phyloP scores from a whole-genome alignment of 2,113 vertebrate genomes.

The Ifrita kowaldi region DNA sequence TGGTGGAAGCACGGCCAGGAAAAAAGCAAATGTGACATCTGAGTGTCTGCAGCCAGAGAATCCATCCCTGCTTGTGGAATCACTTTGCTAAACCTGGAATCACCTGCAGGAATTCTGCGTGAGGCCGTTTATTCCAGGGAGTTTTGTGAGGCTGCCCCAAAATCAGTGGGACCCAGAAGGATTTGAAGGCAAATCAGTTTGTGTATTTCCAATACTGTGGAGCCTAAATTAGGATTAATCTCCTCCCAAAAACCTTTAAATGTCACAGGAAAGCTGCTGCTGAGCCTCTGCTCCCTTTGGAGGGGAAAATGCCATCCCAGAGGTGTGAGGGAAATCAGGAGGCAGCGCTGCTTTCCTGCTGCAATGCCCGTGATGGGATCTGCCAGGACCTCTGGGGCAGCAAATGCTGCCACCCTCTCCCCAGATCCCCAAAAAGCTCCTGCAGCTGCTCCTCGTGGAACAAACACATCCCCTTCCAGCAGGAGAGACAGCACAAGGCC shows the following conservation, averaged over 20 bases:
- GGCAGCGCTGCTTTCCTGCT: neutral
- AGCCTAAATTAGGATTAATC: neutral
- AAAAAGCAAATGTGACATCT: neutral
- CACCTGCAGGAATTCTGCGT: neutral
- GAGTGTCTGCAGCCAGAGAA: neutral
- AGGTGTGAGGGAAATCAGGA: neutral
- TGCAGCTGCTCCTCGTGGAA: neutral
- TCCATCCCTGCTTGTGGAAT: neutral
- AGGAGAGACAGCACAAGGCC: neutral
- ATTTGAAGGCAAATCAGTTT: neutral
- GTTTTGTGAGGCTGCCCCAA: neutral
- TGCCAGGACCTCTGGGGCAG: neutral
- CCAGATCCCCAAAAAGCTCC: neutral
- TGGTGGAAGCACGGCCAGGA: neutral
- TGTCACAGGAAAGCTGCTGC: neutral
- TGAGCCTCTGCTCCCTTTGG: neutral
- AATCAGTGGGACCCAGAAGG: rapidly evolving
- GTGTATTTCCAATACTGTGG: rapidly evolving
- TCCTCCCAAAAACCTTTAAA: neutral
- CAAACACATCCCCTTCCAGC: neutral
- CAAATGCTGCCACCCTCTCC: neutral
- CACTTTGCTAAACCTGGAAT: neutral
- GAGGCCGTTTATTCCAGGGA: neutral
- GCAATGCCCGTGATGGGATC: neutral
- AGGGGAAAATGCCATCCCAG: neutral